Conservation (phyloP, 2,888 invertebrate genomes). For the Sialis fuliginosa region DNA sequence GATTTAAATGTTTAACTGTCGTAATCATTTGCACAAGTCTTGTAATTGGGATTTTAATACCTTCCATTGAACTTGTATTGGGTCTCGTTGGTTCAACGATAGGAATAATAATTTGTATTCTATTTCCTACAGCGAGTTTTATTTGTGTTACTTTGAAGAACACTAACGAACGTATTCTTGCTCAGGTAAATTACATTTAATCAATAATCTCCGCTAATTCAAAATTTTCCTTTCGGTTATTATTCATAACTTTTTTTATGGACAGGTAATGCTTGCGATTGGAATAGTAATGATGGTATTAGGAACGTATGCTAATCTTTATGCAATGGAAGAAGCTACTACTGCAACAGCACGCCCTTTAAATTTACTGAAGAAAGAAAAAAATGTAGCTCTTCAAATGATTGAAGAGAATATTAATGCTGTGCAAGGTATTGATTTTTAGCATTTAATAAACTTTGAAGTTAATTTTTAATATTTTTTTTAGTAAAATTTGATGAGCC, state of each 20-base stretch:
- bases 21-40: slow-evolving; percentile 60
- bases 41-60: slow-evolving; percentile 67
- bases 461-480: neutral
- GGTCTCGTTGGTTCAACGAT: slow-evolving; percentile 91
- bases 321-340: slow-evolving; percentile 45
- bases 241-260: neutral
- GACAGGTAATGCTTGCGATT: slow-evolving; percentile 52
- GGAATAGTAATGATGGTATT: slow-evolving; percentile 79
- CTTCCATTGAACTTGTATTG: slow-evolving; percentile 86
- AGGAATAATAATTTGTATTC: slow-evolving; percentile 80
- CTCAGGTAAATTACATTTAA: slow-evolving; percentile 40
- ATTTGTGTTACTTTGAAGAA: slow-evolving; percentile 67
- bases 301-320: slow-evolving; percentile 78
- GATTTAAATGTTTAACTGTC: slow-evolving; percentile 70
- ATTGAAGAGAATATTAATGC: slow-evolving; percentile 13
- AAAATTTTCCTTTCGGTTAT: neutral
- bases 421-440: neutral
- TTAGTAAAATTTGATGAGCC: neutral
- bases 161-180: slow-evolving; percentile 64
- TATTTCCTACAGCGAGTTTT: slow-evolving; percentile 85
- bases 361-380: slow-evolving; percentile 3
- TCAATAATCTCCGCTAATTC: neutral
- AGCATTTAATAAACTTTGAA: neutral
- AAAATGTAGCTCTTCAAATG: slow-evolving; percentile 12
- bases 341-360: slow-evolving; percentile 19